Percentiles rank a stretch among this genome's conserved stretches.
phyloP scores from a whole-genome alignment of 1,140 invertebrate genomes.

The Drosophila pectinifera region DNA sequence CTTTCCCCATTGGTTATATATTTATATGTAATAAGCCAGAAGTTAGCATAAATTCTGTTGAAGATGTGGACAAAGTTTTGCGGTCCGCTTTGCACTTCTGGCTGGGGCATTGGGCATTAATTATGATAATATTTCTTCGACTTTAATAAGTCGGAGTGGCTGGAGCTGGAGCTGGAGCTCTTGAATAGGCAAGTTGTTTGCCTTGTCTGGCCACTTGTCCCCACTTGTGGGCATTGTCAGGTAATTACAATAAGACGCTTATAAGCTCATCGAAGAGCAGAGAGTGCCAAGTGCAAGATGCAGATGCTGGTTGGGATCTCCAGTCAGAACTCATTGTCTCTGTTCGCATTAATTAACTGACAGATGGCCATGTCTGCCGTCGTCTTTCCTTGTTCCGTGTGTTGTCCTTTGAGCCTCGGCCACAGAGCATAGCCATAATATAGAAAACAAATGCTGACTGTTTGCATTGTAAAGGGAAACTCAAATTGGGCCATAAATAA shows the following conservation, averaged over 20 bases:
- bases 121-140: conserved; percentile 79
- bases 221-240: conserved; percentile 73
- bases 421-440: conserved; percentile 10
- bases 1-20: conserved; percentile 7
- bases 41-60: conserved; percentile 66
- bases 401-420: conserved; percentile 13
- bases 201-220: conserved; percentile 17
- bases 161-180: neutral
- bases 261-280: conserved; percentile 71
- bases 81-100: conserved; percentile 34
- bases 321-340: conserved; percentile 11
- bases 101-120: conserved; percentile 70
- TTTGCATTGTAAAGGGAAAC: conserved; percentile 29
- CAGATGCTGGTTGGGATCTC: neutral
- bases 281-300: conserved; percentile 61
- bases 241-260: conserved; percentile 80
- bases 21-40: conserved; percentile 50
- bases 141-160: conserved; percentile 63
- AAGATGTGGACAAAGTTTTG: conserved; percentile 42
- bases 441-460: conserved; percentile 18
- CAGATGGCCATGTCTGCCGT: conserved; percentile 39
- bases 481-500: conserved; percentile 37
- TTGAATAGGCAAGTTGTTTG: conserved; percentile 26
- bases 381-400: neutral
- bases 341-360: conserved; percentile 62